Evolutionary conservation across 2,113 vertebrate species (phyloP).

Genomic region (Galemys pyrenaicus): DNA sequence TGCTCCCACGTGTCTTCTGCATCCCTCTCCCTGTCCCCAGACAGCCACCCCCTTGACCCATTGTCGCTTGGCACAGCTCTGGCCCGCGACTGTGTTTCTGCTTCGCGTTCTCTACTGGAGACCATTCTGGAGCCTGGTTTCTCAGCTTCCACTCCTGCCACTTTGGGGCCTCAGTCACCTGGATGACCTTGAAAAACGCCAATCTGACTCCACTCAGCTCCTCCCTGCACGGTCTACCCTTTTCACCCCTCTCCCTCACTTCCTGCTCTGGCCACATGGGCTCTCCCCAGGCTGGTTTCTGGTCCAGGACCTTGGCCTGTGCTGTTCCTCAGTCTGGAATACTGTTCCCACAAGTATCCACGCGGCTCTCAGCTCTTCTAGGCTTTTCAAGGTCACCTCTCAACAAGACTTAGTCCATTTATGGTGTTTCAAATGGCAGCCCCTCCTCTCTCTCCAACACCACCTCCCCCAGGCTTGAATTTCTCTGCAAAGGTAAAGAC

Average conservation of each 20-base stretch:
- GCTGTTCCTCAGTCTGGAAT: background rate
- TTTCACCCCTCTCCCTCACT: accelerated
- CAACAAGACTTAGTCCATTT: background rate
- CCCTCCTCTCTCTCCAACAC: no score
- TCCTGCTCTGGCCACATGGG: background rate
- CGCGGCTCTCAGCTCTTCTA: background rate
- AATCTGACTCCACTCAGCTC: no score
- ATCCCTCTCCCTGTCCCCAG: background rate
- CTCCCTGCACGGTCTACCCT: background rate
- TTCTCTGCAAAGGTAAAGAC: background rate
- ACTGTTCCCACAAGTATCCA: background rate
- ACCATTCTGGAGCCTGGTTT: background rate
- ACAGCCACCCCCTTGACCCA: accelerated
- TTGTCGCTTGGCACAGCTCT: background rate
- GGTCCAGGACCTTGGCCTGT: background rate
- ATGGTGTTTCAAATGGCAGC: background rate
- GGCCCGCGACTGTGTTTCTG: accelerated
- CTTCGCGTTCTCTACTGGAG: background rate
- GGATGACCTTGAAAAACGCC: background rate
- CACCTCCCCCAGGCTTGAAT: accelerated
- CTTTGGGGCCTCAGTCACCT: background rate
- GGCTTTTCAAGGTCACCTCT: background rate
- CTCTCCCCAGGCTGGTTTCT: background rate
- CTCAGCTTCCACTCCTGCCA: background rate
- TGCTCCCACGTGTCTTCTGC: background rate